Conservation (phyloP, 2,797 vertebrate species). For the Oreochromis mossambicus region DNA sequence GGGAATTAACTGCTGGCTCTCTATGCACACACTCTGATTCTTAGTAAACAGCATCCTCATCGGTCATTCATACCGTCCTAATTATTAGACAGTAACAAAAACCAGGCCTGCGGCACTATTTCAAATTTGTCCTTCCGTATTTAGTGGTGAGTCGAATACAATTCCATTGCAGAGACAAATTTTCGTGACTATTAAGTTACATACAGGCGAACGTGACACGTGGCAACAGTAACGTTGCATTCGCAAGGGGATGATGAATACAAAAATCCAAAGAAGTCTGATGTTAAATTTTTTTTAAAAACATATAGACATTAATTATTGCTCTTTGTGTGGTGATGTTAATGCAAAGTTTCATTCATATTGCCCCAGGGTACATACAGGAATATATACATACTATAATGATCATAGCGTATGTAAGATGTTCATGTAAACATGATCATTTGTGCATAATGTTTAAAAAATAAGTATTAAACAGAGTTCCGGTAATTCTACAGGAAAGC, state of each 20-base stretch:
- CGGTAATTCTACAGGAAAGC: background rate
- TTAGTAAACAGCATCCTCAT: slow-evolving; percentile 22
- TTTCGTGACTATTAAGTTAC: background rate
- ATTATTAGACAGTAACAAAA: background rate
- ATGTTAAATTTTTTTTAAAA: background rate
- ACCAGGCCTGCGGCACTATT: background rate
- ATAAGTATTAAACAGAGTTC: background rate
- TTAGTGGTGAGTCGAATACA: accelerated
- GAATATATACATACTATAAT: background rate
- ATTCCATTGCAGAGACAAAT: background rate
- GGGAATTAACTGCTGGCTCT: slow-evolving; percentile 33
- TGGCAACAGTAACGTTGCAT: background rate
- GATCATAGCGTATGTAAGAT: background rate
- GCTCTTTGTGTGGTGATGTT: background rate
- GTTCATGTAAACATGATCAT: background rate
- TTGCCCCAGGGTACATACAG: background rate
- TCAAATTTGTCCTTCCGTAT: background rate
- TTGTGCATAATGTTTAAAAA: background rate
- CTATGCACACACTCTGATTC: slow-evolving; percentile 10
- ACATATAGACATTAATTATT: accelerated
- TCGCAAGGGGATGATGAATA: accelerated
- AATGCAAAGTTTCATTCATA: background rate
- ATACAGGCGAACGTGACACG: accelerated
- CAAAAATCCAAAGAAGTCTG: background rate
- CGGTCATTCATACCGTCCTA: slow-evolving; percentile 13